phyloP scores from a whole-genome alignment of 2,888 invertebrate genomes.

The Calameuta idolon region DNA sequence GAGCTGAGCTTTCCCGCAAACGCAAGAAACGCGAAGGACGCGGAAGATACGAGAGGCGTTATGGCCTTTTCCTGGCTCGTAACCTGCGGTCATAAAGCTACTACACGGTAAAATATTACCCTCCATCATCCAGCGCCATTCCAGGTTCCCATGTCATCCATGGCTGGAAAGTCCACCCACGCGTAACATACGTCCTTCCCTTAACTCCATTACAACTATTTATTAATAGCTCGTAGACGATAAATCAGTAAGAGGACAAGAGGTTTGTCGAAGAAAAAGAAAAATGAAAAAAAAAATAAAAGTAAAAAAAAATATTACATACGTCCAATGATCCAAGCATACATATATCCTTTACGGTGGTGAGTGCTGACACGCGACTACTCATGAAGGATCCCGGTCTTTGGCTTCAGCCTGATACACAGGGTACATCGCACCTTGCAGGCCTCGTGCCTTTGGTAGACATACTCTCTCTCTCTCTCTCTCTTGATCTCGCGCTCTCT shows the following conservation, averaged over 20 bases:
- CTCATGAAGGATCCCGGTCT: neutral
- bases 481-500: neutral
- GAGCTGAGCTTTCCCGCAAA: constrained; percentile 54
- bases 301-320: neutral
- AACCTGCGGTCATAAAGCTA: constrained; percentile 66
- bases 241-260: constrained; percentile 45
- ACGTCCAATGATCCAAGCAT: neutral
- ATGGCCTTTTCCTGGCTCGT: constrained; percentile 65
- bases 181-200: constrained; percentile 51
- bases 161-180: constrained; percentile 20
- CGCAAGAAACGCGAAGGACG: constrained; percentile 43
- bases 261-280: neutral
- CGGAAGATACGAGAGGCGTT: constrained; percentile 57
- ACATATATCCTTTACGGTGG: neutral
- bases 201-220: constrained; percentile 63
- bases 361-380: neutral
- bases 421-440: neutral
- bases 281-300: no score
- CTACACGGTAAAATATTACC: constrained; percentile 62
- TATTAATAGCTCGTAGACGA: constrained; percentile 59
- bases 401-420: neutral
- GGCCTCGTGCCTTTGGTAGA: neutral
- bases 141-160: constrained; percentile 2
- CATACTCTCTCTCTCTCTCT: neutral
- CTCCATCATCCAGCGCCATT: constrained; percentile 39